phyloP scores from a whole-genome alignment of 2,888 invertebrate species.

The Xestia sexstrigata region DNA sequence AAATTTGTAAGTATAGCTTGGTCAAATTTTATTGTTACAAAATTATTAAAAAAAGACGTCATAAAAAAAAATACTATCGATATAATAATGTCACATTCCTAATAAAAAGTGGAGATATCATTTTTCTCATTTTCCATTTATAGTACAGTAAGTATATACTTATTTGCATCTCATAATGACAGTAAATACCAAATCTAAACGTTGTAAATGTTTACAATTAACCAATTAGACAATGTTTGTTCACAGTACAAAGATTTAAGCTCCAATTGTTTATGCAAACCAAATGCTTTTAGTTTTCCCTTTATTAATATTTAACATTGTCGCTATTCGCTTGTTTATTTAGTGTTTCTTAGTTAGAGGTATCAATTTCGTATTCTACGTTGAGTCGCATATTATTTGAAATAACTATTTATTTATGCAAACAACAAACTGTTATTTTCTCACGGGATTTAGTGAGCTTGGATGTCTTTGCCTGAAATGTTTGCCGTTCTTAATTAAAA shows the following conservation, averaged over 20 bases:
- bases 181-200: conserved; percentile 15
- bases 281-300: conserved; percentile 57
- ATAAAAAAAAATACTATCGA: neutral
- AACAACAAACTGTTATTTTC: conserved; percentile 41
- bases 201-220: conserved; percentile 68
- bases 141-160: neutral
- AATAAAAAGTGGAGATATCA: conserved; percentile 2
- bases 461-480: conserved; percentile 36
- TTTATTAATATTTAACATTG: conserved; percentile 58
- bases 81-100: neutral
- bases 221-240: conserved; percentile 74
- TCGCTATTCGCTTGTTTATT: conserved; percentile 46
- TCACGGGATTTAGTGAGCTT: conserved; percentile 40
- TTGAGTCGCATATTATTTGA: conserved; percentile 29
- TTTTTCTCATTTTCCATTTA: neutral
- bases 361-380: conserved; percentile 51
- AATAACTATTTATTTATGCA: conserved; percentile 51
- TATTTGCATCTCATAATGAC: neutral
- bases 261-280: conserved; percentile 60
- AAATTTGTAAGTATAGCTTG: conserved; percentile 43
- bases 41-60: neutral
- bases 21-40: neutral
- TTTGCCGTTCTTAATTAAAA: conserved; percentile 32
- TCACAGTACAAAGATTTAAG: conserved; percentile 51
- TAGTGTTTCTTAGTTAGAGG: conserved; percentile 31